Base-by-base conservation (phyloP, 1,140 invertebrate genomes). In the Fopius arisanus region DNA sequence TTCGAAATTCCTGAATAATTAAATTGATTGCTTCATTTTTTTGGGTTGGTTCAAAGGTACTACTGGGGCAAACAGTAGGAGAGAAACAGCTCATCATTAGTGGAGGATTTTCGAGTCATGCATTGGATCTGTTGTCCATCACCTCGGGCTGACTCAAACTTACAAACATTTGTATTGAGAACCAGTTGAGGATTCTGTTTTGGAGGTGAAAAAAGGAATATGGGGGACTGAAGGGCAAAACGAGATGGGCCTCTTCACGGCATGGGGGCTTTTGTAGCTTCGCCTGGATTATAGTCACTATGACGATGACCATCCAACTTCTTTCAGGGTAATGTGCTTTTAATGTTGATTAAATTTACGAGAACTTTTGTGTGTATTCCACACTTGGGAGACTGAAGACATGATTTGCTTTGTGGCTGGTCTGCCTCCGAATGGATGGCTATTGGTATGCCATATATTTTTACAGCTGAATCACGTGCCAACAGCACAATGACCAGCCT, bases 301-400 rank as follows among this genome's bases (percentile, higher is more conserved):
- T 51, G 48, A 72, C 70, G 29, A 72, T 70, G 67, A 72, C 72
- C 54, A 76, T 69, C 59, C 33, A 70, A 70, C 37, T 54, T 73
- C 62, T 70, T 72, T 66, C 67, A 70, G 67, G 63, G 66, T 76
- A 73, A 76, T 76, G 75, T 74, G 72, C 72, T 73, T 76, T 76
- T 76, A 76, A 76, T 76, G 75, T 76, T 76, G 62, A 76, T 76
- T 76, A 73, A 73, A 76, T 74, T 76, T 76, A 76, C 65, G 72
- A 76, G 68, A 19, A 69, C 40, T 14, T 66, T 73, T 48, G 29
- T 70, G 37, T 70, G 23, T 29, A 31, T 66, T 41, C 29, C 40
- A 28, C 28, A 19, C n/a, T 21, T 41, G 14, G 23, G 23, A 26
- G 9, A 59, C 21, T 59, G 54, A 14, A 26, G 23, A 26, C 23